Conservation (phyloP, 2,888 invertebrate genomes). For the Thalpophila matura region DNA sequence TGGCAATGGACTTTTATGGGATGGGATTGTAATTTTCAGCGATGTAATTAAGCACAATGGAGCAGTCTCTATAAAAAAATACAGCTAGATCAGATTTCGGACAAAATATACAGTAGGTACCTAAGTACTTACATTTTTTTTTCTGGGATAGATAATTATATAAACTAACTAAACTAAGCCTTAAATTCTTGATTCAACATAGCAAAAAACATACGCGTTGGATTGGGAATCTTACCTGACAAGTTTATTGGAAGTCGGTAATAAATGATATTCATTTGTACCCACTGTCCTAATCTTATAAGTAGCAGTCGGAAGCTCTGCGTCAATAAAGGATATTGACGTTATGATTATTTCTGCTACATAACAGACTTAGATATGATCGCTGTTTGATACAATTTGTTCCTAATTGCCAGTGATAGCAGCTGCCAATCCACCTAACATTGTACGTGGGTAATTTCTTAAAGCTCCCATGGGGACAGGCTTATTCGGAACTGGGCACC, state of each 20-base stretch:
- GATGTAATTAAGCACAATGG: constrained; percentile 22
- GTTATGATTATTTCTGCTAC: constrained; percentile 13
- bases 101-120: neutral
- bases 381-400: constrained; percentile 41
- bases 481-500: constrained; percentile 46
- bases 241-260: constrained; percentile 1
- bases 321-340: constrained; percentile 18
- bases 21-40: constrained; percentile 34
- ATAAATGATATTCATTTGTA: constrained; percentile 4
- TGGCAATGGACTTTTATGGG: constrained; percentile 36
- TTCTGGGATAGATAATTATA: too few relatives aligned
- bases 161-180: too few relatives aligned
- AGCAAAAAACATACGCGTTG: neutral
- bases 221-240: neutral
- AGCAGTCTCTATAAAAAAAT: constrained; percentile 5
- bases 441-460: constrained; percentile 48
- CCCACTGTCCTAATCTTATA: constrained; percentile 16
- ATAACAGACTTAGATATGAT: constrained; percentile 24
- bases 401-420: constrained; percentile 49
- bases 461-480: constrained; percentile 37
- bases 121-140: too few relatives aligned
- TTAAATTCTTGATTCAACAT: neutral
- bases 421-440: constrained; percentile 49
- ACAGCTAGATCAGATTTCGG: constrained; percentile 6
- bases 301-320: constrained; percentile 21